Evolutionary conservation across 2,113 vertebrate species (phyloP).

Genomic region (Hipposideros armiger): DNA sequence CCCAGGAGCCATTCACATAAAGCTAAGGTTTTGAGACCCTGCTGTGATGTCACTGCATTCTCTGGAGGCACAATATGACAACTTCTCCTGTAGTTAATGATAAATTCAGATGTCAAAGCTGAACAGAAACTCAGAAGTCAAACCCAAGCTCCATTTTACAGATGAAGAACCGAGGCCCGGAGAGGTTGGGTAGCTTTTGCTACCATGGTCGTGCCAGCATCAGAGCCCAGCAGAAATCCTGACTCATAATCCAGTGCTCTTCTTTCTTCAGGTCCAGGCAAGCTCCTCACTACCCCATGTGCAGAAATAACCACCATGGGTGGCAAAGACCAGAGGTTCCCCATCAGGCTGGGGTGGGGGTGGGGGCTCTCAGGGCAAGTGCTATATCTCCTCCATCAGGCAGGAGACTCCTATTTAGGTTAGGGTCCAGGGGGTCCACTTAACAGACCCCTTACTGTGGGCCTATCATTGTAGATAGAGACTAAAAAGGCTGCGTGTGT

Average conservation of each 20-base stretch:
- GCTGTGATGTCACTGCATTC: neutral
- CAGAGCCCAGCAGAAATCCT: neutral
- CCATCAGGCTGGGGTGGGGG: no score
- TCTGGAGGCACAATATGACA: neutral
- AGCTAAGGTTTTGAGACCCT: neutral
- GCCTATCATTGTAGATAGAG: neutral
- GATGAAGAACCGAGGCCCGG: neutral
- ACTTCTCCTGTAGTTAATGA: neutral
- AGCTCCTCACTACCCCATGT: neutral
- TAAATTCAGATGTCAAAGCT: slow-evolving; percentile 11
- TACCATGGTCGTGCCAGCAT: neutral
- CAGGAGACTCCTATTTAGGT: neutral
- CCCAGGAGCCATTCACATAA: neutral
- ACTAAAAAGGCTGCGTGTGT: neutral
- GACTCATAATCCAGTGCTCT: neutral
- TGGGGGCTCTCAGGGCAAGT: no score
- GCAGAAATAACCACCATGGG: neutral
- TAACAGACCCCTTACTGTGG: neutral
- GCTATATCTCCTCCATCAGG: neutral
- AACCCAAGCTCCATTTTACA: neutral
- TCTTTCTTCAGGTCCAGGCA: neutral
- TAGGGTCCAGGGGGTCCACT: neutral
- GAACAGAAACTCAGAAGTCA: neutral
- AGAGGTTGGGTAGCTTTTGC: neutral
- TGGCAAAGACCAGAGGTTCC: neutral